Base-by-base conservation (phyloP, 2,888 invertebrate species). In the Drosophila kanekoi region DNA sequence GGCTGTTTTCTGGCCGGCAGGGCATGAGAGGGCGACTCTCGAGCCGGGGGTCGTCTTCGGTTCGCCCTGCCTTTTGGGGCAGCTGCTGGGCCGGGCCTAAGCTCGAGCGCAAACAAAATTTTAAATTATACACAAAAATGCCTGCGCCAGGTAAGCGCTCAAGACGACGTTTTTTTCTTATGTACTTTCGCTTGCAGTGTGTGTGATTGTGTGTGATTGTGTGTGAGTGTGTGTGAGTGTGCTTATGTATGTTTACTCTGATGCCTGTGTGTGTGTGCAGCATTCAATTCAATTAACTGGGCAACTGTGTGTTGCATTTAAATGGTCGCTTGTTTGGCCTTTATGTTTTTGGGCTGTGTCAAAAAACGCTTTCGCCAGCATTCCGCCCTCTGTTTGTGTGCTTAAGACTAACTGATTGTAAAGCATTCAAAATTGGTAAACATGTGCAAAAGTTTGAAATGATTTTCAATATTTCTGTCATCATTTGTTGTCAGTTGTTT, bases 31-130 rank as follows among this genome's bases (percentile, higher is more conserved):
- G 38, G 20, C 14, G 11, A 4, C 1, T 35, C 10, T 35, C 35
- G 16, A 14, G 38, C 40, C 9, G 20, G 33, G 37, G n/a, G 18
- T 23, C 40, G 38, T 47, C 37, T 9, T 44, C 56, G 23, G n/a
- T 16, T 45, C 20, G 4, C 3, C n/a, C 38, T 32, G 33, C 38
- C 37, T 58, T 53, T 58, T 20, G 20, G 35, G 28, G 28, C 20
- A 44, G 48, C 63, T 52, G 44, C 38, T 40, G 38, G 2, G 41
- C 40, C 32, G 38, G n/a, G 66, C 68, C 81, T 77, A 86, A 83
- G 77, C 83, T 69, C 61, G 62, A 69, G 81, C 63, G 83, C 81
- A 83, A 83, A 83, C 83, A 83, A 77, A 63, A 86, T 79, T 83
- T 81, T 62, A 69, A 80, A 82, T 77, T 82, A 71, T 75, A 75